Evolutionary conservation across 2,888 invertebrate genomes (phyloP), one percentile per base, ranked within the genome.

Genomic region (Aporophyla nigra): DNA sequence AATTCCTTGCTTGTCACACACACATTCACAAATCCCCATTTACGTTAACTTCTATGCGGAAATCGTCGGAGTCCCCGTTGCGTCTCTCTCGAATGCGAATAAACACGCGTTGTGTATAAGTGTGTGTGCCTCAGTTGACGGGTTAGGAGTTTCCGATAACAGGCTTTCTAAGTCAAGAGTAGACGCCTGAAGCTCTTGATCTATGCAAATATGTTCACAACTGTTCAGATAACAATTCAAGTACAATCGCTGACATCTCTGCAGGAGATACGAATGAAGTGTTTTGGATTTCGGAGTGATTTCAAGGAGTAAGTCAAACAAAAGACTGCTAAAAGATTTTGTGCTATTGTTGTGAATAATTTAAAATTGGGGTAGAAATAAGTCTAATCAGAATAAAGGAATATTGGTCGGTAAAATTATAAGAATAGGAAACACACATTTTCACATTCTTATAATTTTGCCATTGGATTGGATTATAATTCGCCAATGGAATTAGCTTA

Each of bases 201-300:
- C 53, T 71, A 83, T 85, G 72, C 68, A 86, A 86, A 84, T 86
- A 76, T 75, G 70, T 86, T 86, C 70, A 75, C 74, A 85, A 80
- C 67, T 75, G 86, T 85, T 83, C 74, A 74, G 80, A 86, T 76
- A 73, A 82, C 54, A 66, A 61, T 71, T 73, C 58, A 76, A 77
- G 75, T 49, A 76, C 71, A 85, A 77, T 70, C 56, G 33, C 40
- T 67, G 82, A 58, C 71, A 81, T 82, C 82, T 70, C 85, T 14
- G 59, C 70, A 49, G 82, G 86, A 84, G 59, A 53, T 49, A 59
- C 12, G 58, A 53, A 46, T 63, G n/a, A 70, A 76, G 71, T 66
- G 66, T 59, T 84, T 71, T 62, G 3, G 66, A 67, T 33, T 66
- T 69, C 33, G 51, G 12, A 73, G 27, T 56, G 59, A 46, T 78